Conservation (phyloP, 2,113 vertebrate genomes). For the Prinia subflava region DNA sequence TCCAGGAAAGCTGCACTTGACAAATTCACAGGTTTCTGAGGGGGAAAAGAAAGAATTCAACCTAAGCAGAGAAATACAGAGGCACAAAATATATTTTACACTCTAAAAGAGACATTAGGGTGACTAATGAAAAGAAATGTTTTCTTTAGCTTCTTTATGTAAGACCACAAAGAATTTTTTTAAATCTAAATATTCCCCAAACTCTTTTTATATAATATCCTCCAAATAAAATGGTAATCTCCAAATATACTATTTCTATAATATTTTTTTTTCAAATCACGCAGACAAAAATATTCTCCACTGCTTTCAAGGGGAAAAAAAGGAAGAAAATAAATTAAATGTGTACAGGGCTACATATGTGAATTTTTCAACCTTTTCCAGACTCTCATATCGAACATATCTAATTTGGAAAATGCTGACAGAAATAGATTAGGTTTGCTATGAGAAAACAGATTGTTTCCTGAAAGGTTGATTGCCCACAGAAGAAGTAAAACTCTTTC, state of each 20-base stretch:
- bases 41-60: not conserved
- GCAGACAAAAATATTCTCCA: not conserved
- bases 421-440: not conserved
- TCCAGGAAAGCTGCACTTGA: not conserved
- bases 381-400: not conserved
- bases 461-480: not conserved
- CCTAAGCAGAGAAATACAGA: not conserved
- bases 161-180: not conserved
- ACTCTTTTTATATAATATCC: not conserved
- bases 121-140: not conserved
- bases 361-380: not conserved
- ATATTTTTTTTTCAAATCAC: not conserved
- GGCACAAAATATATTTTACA: not conserved
- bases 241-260: not conserved
- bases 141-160: not conserved
- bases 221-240: not conserved
- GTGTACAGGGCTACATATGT: accelerated
- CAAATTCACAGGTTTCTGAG: not conserved
- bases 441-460: not conserved
- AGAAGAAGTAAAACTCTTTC: not conserved
- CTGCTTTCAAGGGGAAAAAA: accelerated
- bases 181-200: not conserved
- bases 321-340: not conserved
- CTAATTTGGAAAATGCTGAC: not conserved
- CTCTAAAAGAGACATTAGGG: not conserved